Conservation (phyloP, 2,888 invertebrate genomes). For the Nineta flava region DNA sequence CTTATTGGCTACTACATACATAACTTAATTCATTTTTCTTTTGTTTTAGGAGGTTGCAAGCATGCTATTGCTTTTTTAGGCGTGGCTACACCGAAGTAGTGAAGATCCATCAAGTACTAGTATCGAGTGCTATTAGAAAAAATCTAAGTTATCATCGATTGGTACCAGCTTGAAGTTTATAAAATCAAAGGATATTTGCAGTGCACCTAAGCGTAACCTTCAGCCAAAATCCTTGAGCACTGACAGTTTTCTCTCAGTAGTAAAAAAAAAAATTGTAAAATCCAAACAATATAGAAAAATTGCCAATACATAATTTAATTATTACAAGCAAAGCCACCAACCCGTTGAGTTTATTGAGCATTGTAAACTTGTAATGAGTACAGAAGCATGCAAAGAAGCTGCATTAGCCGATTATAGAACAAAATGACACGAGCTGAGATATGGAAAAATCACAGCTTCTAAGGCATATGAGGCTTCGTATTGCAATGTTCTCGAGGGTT, state of each 20-base stretch:
- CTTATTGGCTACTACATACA: too few relatives aligned
- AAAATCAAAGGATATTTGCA: constrained; percentile 6
- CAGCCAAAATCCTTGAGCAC: background rate
- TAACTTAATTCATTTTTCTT: too few relatives aligned
- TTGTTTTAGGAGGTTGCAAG: constrained; percentile 16
- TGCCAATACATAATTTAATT: constrained; percentile 1
- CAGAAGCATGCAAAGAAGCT: background rate
- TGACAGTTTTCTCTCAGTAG: background rate
- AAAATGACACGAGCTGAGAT: constrained; percentile 8
- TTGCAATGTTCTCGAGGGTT: constrained; percentile 6
- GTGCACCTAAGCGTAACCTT: background rate
- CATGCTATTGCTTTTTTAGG: constrained; percentile 13
- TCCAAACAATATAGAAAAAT: background rate
- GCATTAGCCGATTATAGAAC: constrained; percentile 8
- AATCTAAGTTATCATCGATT: constrained; percentile 9
- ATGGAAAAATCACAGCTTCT: constrained; percentile 8
- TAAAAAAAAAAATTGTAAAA: background rate
- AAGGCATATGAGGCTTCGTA: constrained; percentile 1
- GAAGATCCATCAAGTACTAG: constrained; percentile 13
- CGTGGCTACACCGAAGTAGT: constrained; percentile 14
- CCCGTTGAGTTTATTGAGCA: background rate
- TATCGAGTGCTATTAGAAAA: too few relatives aligned
- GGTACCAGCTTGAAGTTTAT: constrained; percentile 9
- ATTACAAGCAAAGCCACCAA: background rate
- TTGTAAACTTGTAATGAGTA: constrained; percentile 2